Conservation (phyloP, 2,888 invertebrate species). For the Megastigmus dorsalis region DNA sequence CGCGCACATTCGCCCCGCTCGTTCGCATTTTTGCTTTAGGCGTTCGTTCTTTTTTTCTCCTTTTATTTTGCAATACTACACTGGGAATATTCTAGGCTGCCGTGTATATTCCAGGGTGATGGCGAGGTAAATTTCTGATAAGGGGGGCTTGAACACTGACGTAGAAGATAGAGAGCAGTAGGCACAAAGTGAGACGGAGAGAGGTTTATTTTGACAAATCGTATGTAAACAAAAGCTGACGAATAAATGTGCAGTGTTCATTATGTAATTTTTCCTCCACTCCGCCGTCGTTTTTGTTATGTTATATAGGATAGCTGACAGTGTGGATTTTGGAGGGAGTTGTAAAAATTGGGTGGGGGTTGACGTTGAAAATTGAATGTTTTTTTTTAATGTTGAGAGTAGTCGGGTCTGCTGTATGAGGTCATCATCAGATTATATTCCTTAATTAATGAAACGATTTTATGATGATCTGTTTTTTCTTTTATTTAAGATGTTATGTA, state of each 20-base stretch:
- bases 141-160: not conserved
- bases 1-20: not conserved
- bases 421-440: too few species aligned
- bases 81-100: not conserved
- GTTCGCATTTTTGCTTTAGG: not conserved
- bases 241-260: not conserved
- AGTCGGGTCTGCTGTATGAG: not conserved
- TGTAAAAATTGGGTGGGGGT: too few species aligned
- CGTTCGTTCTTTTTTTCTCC: slow-evolving; percentile 44
- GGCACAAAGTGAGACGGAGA: slow-evolving; percentile 8
- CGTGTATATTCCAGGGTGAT: too few species aligned
- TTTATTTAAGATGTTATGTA: too few species aligned
- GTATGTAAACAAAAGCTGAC: slow-evolving; percentile 68
- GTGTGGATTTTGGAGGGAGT: slow-evolving; percentile 10
- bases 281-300: not conserved
- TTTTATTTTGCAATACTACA: slow-evolving; percentile 59
- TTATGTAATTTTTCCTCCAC: slow-evolving; percentile 47
- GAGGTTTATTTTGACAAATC: slow-evolving; percentile 65
- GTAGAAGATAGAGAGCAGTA: not conserved
- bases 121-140: not conserved
- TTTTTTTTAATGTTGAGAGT: not conserved
- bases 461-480: not conserved
- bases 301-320: too few species aligned
- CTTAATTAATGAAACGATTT: not conserved
- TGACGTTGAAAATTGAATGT: too few species aligned